phyloP scores from a whole-genome alignment of 2,888 invertebrate genomes.

The Mantis religiosa region DNA sequence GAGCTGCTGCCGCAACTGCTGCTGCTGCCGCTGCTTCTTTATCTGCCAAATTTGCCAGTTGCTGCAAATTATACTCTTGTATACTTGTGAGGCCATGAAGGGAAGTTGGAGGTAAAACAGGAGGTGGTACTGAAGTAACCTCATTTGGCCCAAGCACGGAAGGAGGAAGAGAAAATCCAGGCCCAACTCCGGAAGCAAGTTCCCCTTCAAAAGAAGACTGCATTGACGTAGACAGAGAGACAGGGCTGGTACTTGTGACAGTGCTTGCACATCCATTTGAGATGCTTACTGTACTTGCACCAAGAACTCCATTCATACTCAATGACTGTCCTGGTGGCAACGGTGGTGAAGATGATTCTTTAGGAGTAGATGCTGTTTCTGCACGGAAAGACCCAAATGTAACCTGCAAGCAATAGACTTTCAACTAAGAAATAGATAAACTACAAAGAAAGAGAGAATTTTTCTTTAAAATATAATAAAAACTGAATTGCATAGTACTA shows the following conservation, averaged over 20 bases:
- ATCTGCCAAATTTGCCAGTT: slow-evolving; percentile 76
- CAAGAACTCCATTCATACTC: slow-evolving; percentile 16
- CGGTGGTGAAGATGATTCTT: slow-evolving; percentile 50
- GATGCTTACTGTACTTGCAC: slow-evolving; percentile 11
- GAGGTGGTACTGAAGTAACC: slow-evolving; percentile 17
- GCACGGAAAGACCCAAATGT: slow-evolving; percentile 71
- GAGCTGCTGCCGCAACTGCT: no score
- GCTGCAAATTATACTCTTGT: slow-evolving; percentile 82
- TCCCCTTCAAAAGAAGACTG: slow-evolving; percentile 78
- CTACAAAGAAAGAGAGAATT: no score
- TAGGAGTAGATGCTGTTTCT: slow-evolving; percentile 48
- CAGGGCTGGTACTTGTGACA: slow-evolving; percentile 59
- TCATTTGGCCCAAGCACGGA: slow-evolving; percentile 42
- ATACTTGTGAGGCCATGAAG: slow-evolving; percentile 63
- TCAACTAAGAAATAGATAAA: no score
- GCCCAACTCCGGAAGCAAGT: slow-evolving; percentile 41
- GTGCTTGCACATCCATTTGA: slow-evolving; percentile 46
- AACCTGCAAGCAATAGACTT: slow-evolving; percentile 45
- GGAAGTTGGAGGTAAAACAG: slow-evolving; percentile 40
- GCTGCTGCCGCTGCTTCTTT: slow-evolving; percentile 43
- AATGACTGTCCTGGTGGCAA: slow-evolving; percentile 48
- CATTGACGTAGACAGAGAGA: slow-evolving; percentile 63
- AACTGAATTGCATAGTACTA: no score
- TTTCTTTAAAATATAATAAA: no score
- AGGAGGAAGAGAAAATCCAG: slow-evolving; percentile 45